A percentile compares a stretch with the other conserved stretches of the same genome.
Conservation (phyloP, 2,888 invertebrate species). For the Didymodactylos carnosus region DNA sequence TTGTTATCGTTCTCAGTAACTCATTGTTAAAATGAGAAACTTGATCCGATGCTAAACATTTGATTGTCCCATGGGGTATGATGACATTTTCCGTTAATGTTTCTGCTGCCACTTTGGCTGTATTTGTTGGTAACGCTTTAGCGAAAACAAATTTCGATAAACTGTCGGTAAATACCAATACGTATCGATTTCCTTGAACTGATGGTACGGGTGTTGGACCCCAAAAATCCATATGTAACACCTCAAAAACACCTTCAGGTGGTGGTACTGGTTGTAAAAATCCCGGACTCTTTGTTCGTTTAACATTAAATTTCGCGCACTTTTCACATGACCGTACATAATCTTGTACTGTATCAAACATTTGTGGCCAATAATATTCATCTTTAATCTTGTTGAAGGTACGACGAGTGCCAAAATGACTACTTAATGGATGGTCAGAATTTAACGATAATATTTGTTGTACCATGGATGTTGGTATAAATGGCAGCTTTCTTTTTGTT, state of each 20-base stretch:
- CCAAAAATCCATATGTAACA: constrained; percentile 11
- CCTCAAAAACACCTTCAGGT: not conserved
- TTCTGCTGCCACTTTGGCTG: constrained; percentile 16
- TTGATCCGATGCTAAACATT: constrained; percentile 16
- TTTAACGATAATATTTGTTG: not conserved
- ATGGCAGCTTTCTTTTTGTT: not conserved
- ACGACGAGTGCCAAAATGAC: not conserved
- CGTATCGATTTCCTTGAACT: constrained; percentile 14
- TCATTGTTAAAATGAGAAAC: constrained; percentile 16
- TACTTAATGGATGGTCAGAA: not conserved
- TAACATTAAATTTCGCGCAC: not conserved
- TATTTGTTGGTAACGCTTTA: constrained; percentile 15
- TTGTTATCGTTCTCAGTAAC: constrained; percentile 16
- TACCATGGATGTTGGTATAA: not conserved
- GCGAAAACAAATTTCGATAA: constrained; percentile 17
- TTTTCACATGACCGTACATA: not conserved
- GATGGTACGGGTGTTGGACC: constrained; percentile 14
- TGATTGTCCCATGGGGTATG: constrained; percentile 16
- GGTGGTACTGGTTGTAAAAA: not conserved
- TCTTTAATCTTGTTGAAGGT: not conserved
- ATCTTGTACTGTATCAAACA: not conserved
- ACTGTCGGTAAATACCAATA: constrained; percentile 16
- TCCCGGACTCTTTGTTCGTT: not conserved
- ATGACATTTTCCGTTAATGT: constrained; percentile 15
- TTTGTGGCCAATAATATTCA: not conserved